phyloP scores from a whole-genome alignment of 2,888 invertebrate species.

The Hydrotaea cyrtoneurina region DNA sequence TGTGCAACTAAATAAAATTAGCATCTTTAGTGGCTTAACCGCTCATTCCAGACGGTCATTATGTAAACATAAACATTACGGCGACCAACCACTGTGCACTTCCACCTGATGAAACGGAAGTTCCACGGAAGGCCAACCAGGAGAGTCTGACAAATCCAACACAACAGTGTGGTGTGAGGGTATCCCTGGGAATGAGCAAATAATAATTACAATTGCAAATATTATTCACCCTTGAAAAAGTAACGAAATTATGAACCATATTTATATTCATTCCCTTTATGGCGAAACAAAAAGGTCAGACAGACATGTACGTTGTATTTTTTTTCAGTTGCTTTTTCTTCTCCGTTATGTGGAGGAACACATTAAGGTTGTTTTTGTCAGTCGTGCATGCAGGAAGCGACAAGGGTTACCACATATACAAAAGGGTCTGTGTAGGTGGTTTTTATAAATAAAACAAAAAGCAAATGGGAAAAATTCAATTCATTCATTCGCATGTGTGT shows the following conservation, averaged over 20 bases:
- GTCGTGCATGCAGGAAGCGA: constrained; percentile 36
- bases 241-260: constrained; percentile 56
- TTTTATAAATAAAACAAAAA: background rate
- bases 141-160: background rate
- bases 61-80: constrained; percentile 39
- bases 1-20: constrained; percentile 70
- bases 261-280: constrained; percentile 41
- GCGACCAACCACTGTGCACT: background rate
- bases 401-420: constrained; percentile 32
- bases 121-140: constrained; percentile 35
- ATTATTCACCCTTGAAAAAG: constrained; percentile 67
- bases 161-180: background rate
- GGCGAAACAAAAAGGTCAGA: constrained; percentile 55
- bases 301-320: constrained; percentile 26
- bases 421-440: background rate
- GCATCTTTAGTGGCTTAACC: constrained; percentile 68
- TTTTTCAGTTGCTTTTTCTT: background rate
- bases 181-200: constrained; percentile 36
- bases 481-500: constrained; percentile 28
- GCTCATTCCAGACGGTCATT: constrained; percentile 55
- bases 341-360: constrained; percentile 39
- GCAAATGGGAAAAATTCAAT: constrained; percentile 34
- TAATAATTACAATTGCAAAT: constrained; percentile 71
- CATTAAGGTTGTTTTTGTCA: constrained; percentile 45
- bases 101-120: constrained; percentile 61